These are phyloP conservation scores for Eulithis prunata DNA, from an alignment of 2,888 invertebrate genomes.

Conservation along the genomic window DNA sequence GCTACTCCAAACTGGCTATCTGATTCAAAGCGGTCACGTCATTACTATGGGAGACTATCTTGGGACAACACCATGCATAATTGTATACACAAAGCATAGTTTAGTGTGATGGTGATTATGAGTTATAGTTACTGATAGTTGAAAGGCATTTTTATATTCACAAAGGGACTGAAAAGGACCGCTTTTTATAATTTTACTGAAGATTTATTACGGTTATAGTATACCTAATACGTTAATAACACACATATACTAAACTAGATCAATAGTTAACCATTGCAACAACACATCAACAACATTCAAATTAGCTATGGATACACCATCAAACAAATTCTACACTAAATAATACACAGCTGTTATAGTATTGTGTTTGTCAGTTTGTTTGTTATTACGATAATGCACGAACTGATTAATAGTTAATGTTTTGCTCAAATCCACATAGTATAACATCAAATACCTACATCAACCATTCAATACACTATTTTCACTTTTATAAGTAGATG, in stretches of 20 bases:
- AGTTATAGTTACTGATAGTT: constrained; percentile 27
- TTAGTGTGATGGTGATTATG: constrained; percentile 31
- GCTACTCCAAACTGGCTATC: constrained; percentile 30
- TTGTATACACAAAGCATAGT: constrained; percentile 46
- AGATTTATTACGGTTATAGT: constrained; percentile 58
- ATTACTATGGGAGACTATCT: constrained; percentile 29
- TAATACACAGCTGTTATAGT: constrained; percentile 54
- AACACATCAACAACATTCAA: constrained; percentile 81
- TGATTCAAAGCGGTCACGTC: constrained; percentile 31
- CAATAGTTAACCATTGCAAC: constrained; percentile 70
- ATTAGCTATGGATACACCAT: constrained; percentile 80
- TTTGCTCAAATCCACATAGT: constrained; percentile 53
- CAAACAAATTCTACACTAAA: constrained; percentile 78
- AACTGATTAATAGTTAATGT: constrained; percentile 48
- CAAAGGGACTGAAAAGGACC: constrained; percentile 42
- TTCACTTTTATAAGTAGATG: constrained; percentile 84
- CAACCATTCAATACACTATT: constrained; percentile 84
- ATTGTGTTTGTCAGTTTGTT: constrained; percentile 51
- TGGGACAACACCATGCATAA: constrained; percentile 44
- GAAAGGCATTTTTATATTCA: constrained; percentile 30
- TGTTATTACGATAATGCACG: constrained; percentile 51
- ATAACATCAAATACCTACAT: constrained; percentile 64
- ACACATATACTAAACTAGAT: constrained; percentile 77
- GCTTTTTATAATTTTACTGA: constrained; percentile 58
- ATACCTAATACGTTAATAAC: constrained; percentile 53